Base-by-base conservation (phyloP, 2,888 invertebrate species). In the Limnephilus rhombicus region DNA sequence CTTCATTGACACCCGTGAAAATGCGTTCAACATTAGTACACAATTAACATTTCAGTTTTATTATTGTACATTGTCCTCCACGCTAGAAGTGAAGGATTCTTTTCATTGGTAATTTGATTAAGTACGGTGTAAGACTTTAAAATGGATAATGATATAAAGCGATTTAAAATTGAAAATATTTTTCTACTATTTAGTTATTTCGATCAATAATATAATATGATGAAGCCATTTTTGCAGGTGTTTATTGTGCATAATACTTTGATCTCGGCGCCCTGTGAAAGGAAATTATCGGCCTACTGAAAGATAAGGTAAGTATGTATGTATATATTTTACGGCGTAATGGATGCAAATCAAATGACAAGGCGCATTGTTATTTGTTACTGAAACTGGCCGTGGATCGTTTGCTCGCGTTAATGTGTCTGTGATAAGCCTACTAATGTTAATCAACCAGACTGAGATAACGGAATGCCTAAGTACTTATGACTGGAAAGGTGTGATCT, bases 331-430 rank as follows among this genome's bases (percentile, higher is more conserved):
- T 9, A 24, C 68, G 68, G 68, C 68, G 24, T 85, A 85, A 85
- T 85, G 24, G 24, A 24, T 80, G 80, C 88, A 89, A 89, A 89
- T 89, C 34, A 31, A 89, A 89, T 89, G 88, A 80, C 88, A 80
- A 24, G 80, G 24, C 80, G 41, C 80, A 87, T 85, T 45, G 29
- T 24, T n/a, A 29, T 49, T 49, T 85, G 41, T n/a, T 82, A 45
- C 45, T 68, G 68, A 68, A 68, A 68, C 24, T n/a, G 68, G 68
- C 86, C 45, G 86, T 45, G 86, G 29, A 37, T 85, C 85, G 41
- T 89, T 89, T 37, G 88, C 88, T 89, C 88, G 88, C 41, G 88
- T 31, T 89, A 80, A 89, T 89, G 88, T 31, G 5, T 88, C 80
- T 68, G 88, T 37, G 88, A 88, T 88, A 88, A 88, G 88, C 11